phyloP scores from a whole-genome alignment of 1,140 invertebrate genomes.

The Hyles euphorbiae region DNA sequence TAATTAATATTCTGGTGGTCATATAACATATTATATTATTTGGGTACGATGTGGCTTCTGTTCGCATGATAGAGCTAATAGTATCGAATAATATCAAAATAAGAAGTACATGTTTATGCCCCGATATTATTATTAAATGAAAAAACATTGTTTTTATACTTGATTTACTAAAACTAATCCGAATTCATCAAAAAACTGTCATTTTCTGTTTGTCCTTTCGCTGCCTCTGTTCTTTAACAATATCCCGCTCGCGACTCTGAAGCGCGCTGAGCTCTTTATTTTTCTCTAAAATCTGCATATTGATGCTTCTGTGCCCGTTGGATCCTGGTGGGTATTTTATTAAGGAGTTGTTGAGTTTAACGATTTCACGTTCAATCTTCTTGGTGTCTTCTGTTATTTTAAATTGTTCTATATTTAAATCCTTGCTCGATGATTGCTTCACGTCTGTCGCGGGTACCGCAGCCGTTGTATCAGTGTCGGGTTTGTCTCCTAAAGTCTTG shows the following conservation, averaged over 20 bases:
- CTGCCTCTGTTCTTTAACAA: slow-evolving; percentile 81
- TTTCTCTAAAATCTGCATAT: slow-evolving; percentile 77
- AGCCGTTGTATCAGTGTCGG: slow-evolving; percentile 31
- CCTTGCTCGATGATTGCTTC: slow-evolving; percentile 79
- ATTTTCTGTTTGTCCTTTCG: slow-evolving; percentile 77
- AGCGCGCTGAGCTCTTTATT: slow-evolving; percentile 79
- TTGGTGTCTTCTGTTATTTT: slow-evolving; percentile 84
- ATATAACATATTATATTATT: too few species aligned
- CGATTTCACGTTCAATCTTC: slow-evolving; percentile 80
- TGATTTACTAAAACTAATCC: too few species aligned
- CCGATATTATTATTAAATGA: neutral
- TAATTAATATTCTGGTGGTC: too few species aligned
- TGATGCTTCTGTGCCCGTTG: slow-evolving; percentile 77
- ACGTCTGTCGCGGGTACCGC: slow-evolving; percentile 42
- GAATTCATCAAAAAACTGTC: slow-evolving; percentile 54
- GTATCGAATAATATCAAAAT: too few species aligned
- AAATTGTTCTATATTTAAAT: slow-evolving; percentile 85
- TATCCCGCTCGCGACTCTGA: slow-evolving; percentile 77
- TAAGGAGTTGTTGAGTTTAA: slow-evolving; percentile 80
- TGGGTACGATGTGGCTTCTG: too few species aligned
- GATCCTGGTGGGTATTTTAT: slow-evolving; percentile 77
- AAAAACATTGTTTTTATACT: neutral
- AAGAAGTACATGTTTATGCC: too few species aligned
- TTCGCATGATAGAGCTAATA: too few species aligned
- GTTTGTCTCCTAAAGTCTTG: slow-evolving; percentile 75